phyloP scores from a whole-genome alignment of 2,113 vertebrate genomes.

The Nicator chloris region DNA sequence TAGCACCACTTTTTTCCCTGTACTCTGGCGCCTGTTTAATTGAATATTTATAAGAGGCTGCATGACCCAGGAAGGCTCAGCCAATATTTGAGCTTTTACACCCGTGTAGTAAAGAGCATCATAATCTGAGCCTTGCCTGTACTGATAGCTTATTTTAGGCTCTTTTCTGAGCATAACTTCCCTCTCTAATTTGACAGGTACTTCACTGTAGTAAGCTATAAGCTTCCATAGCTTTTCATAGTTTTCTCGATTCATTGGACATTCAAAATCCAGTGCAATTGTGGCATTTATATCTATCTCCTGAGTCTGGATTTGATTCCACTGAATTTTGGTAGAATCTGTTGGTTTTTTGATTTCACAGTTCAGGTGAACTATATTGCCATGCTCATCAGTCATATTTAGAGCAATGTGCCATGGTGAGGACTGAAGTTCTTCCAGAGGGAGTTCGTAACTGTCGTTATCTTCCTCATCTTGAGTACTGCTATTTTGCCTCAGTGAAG shows the following conservation, averaged over 20 bases:
- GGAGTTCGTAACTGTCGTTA: neutral
- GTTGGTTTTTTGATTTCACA: conserved; percentile 73
- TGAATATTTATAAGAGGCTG: conserved; percentile 80
- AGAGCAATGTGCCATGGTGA: conserved; percentile 78
- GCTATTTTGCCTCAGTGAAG: conserved; percentile 58
- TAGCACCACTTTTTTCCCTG: conserved; percentile 74
- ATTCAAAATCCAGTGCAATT: conserved; percentile 77
- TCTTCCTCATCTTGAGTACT: conserved; percentile 55
- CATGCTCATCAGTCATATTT: conserved; percentile 86
- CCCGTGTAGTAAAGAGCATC: conserved; percentile 88
- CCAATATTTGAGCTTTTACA: conserved; percentile 74
- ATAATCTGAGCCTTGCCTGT: conserved; percentile 78
- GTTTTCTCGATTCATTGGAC: conserved; percentile 78
- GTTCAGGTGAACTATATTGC: conserved; percentile 78
- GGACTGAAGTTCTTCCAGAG: conserved; percentile 52
- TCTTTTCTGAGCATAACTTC: conserved; percentile 64
- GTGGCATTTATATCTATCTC: conserved; percentile 77
- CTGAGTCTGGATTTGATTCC: conserved; percentile 71
- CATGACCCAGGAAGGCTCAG: conserved; percentile 85
- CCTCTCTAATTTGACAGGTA: conserved; percentile 80
- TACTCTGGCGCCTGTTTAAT: conserved; percentile 82
- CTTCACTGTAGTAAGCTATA: conserved; percentile 90
- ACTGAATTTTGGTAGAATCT: conserved; percentile 53
- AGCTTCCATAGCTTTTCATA: conserved; percentile 89
- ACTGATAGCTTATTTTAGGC: conserved; percentile 68